Evolutionary conservation across 1,140 invertebrate genomes (phyloP).

Genomic region (Drosophila nannoptera): DNA sequence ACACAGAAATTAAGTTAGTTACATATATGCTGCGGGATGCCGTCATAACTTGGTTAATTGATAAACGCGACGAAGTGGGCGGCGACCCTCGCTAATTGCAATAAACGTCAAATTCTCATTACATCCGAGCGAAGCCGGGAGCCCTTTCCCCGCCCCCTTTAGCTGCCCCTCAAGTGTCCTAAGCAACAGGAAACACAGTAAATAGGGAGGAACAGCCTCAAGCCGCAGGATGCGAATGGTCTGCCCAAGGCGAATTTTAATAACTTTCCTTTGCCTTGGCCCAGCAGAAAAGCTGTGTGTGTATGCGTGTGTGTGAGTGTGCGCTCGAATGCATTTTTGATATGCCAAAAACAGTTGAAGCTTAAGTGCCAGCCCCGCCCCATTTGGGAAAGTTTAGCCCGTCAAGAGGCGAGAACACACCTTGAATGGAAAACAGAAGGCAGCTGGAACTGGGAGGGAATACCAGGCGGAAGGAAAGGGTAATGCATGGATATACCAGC

Average conservation of each 20-base stretch:
- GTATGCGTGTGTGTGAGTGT: neutral
- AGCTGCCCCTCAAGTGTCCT: neutral
- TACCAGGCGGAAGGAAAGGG: too few species aligned
- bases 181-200: conserved; percentile 58
- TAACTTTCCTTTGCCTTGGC: conserved; percentile 22
- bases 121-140: conserved; percentile 12
- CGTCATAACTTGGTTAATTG: conserved; percentile 43
- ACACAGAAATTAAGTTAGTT: neutral
- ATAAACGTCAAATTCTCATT: conserved; percentile 18
- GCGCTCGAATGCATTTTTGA: conserved; percentile 17
- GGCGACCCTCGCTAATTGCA: conserved; percentile 30
- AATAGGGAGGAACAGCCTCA: conserved; percentile 46
- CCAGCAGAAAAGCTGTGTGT: conserved; percentile 1
- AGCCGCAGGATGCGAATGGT: conserved; percentile 29
- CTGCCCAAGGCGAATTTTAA: conserved; percentile 23
- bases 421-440: conserved; percentile 10
- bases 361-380: conserved; percentile 42
- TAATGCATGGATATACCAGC: neutral
- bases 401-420: conserved; percentile 17
- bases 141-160: neutral
- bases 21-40: conserved; percentile 2
- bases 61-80: conserved; percentile 26
- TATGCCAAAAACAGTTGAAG: conserved; percentile 19
- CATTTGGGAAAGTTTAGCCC: neutral
- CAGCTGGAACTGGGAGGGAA: too few species aligned